Evolutionary conservation across 2,888 invertebrate species (phyloP), one percentile per base, ranked within the genome.

Genomic region (Argynnis bischoffii): DNA sequence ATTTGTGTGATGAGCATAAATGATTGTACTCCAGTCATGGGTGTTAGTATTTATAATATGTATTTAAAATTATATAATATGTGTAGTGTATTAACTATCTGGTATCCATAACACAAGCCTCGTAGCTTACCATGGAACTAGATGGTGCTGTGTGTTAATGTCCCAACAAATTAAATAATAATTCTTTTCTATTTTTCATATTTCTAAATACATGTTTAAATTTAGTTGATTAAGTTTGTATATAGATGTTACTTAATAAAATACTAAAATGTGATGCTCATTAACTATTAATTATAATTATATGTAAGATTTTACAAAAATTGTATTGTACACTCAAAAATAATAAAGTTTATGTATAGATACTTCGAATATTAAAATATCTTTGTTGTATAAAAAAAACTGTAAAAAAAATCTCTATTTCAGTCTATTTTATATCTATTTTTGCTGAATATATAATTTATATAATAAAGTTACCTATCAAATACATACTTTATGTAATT

Each of bases 181-280:
- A 18, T 18, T 18, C 18, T 1, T 18, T 18, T 18, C 26, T 41
- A 41, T 41, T 41, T 41, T 41, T 41, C 35, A 41, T 41, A 41
- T 41, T 41, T 41, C 35, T 41, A 41, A 41, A 41, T 41, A 8
- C 11, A 41, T 56, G 41, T 46, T 47, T 35, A 47, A 54, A 13
- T 14, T 64, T 67, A 61, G 18, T 18, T 50, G 14, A 61, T 15
- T 55, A 65, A 47, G 21, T 18, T 54, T 70, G 53, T 65, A 75
- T 64, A 73, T 70, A 73, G 64, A 75, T 66, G 72, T 70, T 72
- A 66, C 69, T 66, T 66, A 64, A 68, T 73, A 73, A 71, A 66
- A 26, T 67, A 83, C 81, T 84, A 83, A 86, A 85, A 80, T 85
- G 82, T 85, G 83, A 88, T 88, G 88, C 86, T 88, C 88, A 88